phyloP scores from a whole-genome alignment of 2,888 invertebrate species.

The Sesia apiformis region DNA sequence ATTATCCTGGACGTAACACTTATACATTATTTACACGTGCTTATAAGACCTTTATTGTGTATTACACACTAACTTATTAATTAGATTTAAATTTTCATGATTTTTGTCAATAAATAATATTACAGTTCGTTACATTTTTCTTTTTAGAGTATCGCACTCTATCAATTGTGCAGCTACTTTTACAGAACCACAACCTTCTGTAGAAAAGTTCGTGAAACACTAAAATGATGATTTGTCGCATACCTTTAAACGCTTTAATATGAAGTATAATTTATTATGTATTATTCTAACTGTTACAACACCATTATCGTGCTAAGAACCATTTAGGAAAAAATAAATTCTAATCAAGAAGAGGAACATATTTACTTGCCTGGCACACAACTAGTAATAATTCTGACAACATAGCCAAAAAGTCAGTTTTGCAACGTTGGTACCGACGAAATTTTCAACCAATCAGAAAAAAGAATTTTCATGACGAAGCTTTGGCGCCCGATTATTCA shows the following conservation, averaged over 20 bases:
- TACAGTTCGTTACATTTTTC: conserved; percentile 39
- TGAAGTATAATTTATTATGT: conserved; percentile 26
- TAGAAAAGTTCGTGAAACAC: conserved; percentile 65
- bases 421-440: conserved; percentile 53
- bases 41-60: conserved; percentile 4
- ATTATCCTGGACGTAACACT: conserved; percentile 17
- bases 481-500: conserved; percentile 64
- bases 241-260: conserved; percentile 33
- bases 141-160: conserved; percentile 59
- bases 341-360: conserved; percentile 50
- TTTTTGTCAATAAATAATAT: neutral
- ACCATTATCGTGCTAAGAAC: conserved; percentile 40
- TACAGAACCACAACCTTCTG: conserved; percentile 65
- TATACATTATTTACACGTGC: conserved; percentile 19
- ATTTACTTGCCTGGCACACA: conserved; percentile 63
- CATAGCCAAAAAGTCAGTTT: conserved; percentile 48
- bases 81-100: too few species aligned
- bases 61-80: conserved; percentile 1
- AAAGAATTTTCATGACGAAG: conserved; percentile 42
- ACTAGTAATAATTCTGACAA: conserved; percentile 70
- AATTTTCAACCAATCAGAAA: conserved; percentile 44
- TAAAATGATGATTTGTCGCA: conserved; percentile 36
- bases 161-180: conserved; percentile 69
- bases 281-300: conserved; percentile 36
- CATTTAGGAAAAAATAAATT: conserved; percentile 62